Evolutionary conservation across 2,113 vertebrate genomes (phyloP).

Genomic region (Channa maculata): DNA sequence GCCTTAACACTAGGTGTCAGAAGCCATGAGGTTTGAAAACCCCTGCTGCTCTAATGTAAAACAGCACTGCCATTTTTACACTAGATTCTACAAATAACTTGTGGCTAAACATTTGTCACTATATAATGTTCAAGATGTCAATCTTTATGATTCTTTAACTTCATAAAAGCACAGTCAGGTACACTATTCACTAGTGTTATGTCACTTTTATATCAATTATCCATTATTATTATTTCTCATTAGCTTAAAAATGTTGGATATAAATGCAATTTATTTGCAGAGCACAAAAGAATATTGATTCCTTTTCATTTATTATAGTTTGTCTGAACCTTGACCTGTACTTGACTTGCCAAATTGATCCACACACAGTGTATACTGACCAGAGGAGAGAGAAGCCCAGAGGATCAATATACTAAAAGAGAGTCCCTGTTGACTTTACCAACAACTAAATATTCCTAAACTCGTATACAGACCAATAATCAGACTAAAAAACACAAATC

Average conservation of each 20-base stretch:
- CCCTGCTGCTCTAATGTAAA: neutral
- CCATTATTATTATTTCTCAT: constrained; percentile 16
- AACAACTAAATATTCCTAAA: constrained; percentile 42
- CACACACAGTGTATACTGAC: constrained; percentile 24
- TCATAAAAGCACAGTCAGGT: neutral
- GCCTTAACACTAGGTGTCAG: neutral
- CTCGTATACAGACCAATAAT: constrained; percentile 39
- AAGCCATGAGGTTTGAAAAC: neutral
- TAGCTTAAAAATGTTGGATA: neutral
- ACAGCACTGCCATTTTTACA: constrained; percentile 18
- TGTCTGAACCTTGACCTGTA: constrained; percentile 46
- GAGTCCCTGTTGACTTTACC: constrained; percentile 43
- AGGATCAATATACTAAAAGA: constrained; percentile 32
- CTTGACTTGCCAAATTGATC: constrained; percentile 67
- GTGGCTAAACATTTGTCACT: neutral
- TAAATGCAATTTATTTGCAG: constrained; percentile 23
- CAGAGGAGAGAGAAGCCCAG: constrained; percentile 33
- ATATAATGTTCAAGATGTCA: neutral
- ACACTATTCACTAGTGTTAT: constrained; percentile 16
- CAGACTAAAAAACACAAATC: constrained; percentile 32
- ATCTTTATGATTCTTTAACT: neutral
- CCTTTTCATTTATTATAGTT: constrained; percentile 41
- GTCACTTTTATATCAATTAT: neutral
- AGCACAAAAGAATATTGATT: constrained; percentile 50
- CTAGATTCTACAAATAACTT: constrained; percentile 76